Percentiles rank a stretch among this genome's conserved stretches.
phyloP scores from a whole-genome alignment of 2,888 invertebrate species.

The Apotomis capreana region DNA sequence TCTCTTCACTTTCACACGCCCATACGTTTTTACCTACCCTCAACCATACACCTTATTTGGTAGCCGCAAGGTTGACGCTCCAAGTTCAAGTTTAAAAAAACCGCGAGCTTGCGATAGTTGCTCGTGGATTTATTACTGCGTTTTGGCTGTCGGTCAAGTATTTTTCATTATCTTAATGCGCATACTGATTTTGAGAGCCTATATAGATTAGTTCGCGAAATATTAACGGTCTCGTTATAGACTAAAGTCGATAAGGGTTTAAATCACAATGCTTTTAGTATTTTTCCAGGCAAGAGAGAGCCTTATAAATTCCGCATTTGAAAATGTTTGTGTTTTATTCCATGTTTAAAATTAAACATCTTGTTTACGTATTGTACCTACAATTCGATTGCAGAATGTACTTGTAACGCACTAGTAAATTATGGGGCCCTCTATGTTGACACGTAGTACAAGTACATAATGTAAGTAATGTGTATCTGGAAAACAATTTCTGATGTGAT shows the following conservation, averaged over 20 bases:
- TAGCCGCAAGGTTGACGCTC: constrained; percentile 3
- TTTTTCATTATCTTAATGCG: constrained; percentile 65
- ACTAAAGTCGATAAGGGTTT: constrained; percentile 11
- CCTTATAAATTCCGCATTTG: constrained; percentile 7
- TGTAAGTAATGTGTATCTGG: no score
- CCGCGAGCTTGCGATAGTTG: constrained; percentile 44
- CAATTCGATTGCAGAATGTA: not conserved
- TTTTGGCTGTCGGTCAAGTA: constrained; percentile 67
- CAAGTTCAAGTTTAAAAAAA: not conserved
- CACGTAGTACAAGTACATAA: no score
- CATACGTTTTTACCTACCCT: not conserved
- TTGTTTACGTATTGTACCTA: not conserved
- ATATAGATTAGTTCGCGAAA: constrained; percentile 47
- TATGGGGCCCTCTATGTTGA: no score
- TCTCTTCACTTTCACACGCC: constrained; percentile 21
- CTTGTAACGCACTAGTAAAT: not conserved
- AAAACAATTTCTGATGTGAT: no score
- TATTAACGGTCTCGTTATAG: constrained; percentile 20
- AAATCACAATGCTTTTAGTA: constrained; percentile 30
- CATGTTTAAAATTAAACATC: not conserved
- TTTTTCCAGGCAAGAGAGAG: constrained; percentile 7
- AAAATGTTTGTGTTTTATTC: constrained; percentile 3
- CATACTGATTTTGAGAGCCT: constrained; percentile 52
- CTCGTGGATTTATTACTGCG: constrained; percentile 59
- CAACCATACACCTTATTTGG: constrained; percentile 16